These are phyloP conservation scores for Callyntrura sp. DNA, from an alignment of 2,888 invertebrate species.

Conservation along the genomic window DNA sequence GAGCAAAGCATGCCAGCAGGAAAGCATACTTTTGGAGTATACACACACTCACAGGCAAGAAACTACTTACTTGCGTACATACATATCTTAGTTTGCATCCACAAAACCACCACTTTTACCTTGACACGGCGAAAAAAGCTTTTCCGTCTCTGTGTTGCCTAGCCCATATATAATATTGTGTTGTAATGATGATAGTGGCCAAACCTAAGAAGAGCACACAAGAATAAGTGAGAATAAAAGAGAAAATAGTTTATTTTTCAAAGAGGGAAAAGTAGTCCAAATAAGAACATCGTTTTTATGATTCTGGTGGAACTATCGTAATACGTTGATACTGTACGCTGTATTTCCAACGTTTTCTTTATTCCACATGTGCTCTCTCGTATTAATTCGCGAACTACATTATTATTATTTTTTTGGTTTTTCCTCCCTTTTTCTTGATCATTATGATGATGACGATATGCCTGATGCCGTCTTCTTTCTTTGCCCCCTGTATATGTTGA, in stretches of 20 bases:
- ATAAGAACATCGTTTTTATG: constrained; percentile 21
- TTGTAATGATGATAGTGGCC: neutral
- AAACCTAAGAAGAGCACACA: neutral
- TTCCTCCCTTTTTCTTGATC: neutral
- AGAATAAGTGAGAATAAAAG: constrained; percentile 1
- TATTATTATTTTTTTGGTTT: neutral
- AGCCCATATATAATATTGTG: neutral
- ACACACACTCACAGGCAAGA: neutral
- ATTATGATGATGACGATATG: neutral
- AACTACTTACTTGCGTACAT: neutral
- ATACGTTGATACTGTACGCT: neutral
- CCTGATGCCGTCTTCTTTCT: neutral
- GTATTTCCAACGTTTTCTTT: neutral
- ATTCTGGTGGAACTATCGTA: neutral
- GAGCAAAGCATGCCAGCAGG: constrained; percentile 42
- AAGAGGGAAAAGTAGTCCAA: constrained; percentile 14
- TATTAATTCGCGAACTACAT: constrained; percentile 7
- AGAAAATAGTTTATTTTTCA: constrained; percentile 42
- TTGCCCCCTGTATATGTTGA: neutral
- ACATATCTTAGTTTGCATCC: neutral
- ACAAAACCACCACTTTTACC: constrained; percentile 50
- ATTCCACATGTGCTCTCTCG: neutral
- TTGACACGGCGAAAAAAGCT: constrained; percentile 57
- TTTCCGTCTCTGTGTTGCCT: neutral
- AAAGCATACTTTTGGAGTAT: constrained; percentile 6